phyloP scores from a whole-genome alignment of 2,113 vertebrate species.

The Helogale parvula region DNA sequence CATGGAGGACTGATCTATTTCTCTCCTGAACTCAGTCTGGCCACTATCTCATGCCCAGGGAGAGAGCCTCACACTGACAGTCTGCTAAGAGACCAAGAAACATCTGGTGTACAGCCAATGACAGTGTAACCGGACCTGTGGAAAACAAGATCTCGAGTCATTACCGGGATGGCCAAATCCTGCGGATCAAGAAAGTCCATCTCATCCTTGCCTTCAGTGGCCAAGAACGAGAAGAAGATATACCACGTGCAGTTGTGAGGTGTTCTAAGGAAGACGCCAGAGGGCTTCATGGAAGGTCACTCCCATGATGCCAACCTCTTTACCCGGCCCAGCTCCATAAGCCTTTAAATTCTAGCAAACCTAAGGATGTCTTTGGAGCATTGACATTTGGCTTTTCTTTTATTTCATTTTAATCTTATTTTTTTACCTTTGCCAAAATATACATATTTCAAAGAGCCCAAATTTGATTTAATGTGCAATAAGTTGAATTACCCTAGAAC shows the following conservation, averaged over 20 bases:
- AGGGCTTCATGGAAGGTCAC: not conserved
- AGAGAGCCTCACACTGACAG: not conserved
- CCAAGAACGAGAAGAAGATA: not conserved
- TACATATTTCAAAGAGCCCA: not conserved
- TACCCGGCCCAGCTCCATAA: not conserved
- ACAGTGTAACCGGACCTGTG: not conserved
- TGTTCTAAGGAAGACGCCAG: not conserved
- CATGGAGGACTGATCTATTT: not conserved
- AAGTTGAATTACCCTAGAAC: slow-evolving; percentile 2
- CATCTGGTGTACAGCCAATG: not conserved
- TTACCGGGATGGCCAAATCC: not conserved
- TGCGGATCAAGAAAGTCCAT: not conserved
- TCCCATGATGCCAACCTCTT: not conserved
- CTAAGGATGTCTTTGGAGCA: not conserved
- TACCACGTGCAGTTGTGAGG: not conserved
- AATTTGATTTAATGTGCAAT: slow-evolving; percentile 26
- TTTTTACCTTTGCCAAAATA: not conserved
- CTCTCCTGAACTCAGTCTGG: not conserved
- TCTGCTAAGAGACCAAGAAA: not conserved
- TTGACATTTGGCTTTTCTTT: slow-evolving; percentile 12
- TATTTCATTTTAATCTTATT: not conserved
- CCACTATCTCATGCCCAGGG: not conserved
- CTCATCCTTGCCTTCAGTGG: not conserved
- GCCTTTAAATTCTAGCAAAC: slow-evolving; percentile 3
- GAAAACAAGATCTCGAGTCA: not conserved